These are phyloP conservation scores for Pemphredon lugubris DNA, from an alignment of 2,888 invertebrate genomes.

Conservation along the genomic window DNA sequence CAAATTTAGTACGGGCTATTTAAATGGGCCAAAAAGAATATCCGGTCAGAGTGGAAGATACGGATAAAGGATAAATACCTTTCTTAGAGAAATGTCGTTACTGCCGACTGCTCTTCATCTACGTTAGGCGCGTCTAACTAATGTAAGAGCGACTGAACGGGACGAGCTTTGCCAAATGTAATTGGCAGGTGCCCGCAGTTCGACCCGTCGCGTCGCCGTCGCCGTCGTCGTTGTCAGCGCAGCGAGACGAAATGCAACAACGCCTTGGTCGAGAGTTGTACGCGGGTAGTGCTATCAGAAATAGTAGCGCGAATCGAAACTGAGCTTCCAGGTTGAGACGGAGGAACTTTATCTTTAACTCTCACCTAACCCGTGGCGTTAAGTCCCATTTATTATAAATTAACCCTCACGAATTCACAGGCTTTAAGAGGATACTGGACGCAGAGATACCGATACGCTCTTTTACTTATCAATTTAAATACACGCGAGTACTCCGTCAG, in stretches of 20 bases:
- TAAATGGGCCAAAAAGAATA: not conserved
- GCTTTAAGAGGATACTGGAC: too few relatives aligned
- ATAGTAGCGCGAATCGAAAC: constrained; percentile 41
- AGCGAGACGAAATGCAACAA: not conserved
- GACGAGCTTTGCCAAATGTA: constrained; percentile 25
- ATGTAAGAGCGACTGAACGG: not conserved
- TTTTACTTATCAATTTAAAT: too few relatives aligned
- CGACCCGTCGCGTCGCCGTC: too few relatives aligned
- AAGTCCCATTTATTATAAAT: too few relatives aligned
- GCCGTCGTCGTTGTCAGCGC: too few relatives aligned
- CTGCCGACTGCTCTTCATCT: not conserved
- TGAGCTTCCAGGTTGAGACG: constrained; percentile 24
- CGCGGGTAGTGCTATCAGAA: constrained; percentile 35
- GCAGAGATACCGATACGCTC: too few relatives aligned
- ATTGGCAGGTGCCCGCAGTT: constrained; percentile 30
- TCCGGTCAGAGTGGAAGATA: not conserved
- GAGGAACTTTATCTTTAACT: too few relatives aligned
- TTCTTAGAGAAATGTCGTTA: not conserved
- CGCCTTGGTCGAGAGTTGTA: constrained; percentile 3
- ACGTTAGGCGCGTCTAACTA: not conserved
- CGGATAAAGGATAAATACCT: constrained; percentile 7
- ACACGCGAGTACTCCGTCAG: too few relatives aligned
- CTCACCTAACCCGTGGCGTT: too few relatives aligned
- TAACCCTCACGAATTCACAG: too few relatives aligned
- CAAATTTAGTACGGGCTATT: not conserved